Evolutionary conservation across 2,113 vertebrate genomes (phyloP), one percentile per base, ranked within the genome.

Genomic region (Syrmaticus mikado): DNA sequence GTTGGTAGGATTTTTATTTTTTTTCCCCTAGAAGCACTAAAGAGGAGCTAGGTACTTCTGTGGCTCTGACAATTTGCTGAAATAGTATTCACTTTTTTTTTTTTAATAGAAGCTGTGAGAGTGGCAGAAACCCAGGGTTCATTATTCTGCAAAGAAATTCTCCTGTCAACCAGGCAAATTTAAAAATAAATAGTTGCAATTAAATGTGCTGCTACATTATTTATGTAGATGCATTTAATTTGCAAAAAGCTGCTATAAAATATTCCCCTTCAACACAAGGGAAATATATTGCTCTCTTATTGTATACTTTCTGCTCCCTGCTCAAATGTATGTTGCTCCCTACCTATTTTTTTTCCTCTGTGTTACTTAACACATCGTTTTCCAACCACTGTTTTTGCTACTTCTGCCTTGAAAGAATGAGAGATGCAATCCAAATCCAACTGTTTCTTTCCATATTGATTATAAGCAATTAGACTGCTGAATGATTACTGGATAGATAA

Each of bases 181-280:
- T 82, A 85, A 92, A 94, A 95, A 95, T 73, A 95, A 96, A 92
- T 64, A 91, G 85, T 80, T 89, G 84, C 83, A 94, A 95, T 95
- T 95, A 95, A 92, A 94, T 73, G 53, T 79, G 92, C 82, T 0
- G 2, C 58, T 90, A 79, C 24, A 43, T 90, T 93, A 93, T 94
- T 95, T 93, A 95, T 92, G 83, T 70, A 94, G 84, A 95, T 92
- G 80, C 83, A 92, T 89, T 85, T 71, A 87, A 86, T 93, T 93
- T 94, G 77, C 62, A 95, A 84, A 96, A 95, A 94, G 83, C 76
- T 68, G 78, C 92, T 94, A 79, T 77, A 89, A 96, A 94, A 93
- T 76, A 90, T 70, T 76, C 71, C 58, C 77, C 50, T 89, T 93
- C 86, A 79, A 93, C 85, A 74, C 40, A 70, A 2, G 2, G 41